phyloP scores from a whole-genome alignment of 2,888 invertebrate genomes.

The Heliconius erato region DNA sequence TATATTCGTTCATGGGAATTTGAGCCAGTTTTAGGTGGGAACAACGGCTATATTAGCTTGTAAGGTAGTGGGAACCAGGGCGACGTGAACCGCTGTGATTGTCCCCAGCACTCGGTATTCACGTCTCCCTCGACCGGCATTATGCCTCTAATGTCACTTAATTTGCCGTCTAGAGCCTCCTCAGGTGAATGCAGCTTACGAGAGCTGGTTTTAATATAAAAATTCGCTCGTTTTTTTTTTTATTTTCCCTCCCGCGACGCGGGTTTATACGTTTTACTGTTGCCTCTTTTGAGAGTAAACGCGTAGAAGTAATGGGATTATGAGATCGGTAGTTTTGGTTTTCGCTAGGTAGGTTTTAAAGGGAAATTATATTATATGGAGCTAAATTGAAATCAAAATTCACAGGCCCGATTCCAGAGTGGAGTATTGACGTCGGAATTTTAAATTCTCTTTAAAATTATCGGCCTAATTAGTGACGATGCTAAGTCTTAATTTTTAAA shows the following conservation, averaged over 20 bases:
- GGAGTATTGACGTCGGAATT: slow-evolving; percentile 42
- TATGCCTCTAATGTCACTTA: slow-evolving; percentile 85
- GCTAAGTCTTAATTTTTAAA: slow-evolving; percentile 14
- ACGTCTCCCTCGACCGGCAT: slow-evolving; percentile 78
- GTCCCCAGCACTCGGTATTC: slow-evolving; percentile 78
- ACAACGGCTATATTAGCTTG: slow-evolving; percentile 51
- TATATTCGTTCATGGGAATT: slow-evolving; percentile 43
- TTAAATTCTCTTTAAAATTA: slow-evolving; percentile 36
- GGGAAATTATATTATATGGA: slow-evolving; percentile 70
- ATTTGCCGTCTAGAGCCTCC: slow-evolving; percentile 84
- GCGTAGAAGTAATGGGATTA: slow-evolving; percentile 81
- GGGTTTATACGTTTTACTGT: slow-evolving; percentile 78
- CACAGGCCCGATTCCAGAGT: slow-evolving; percentile 54
- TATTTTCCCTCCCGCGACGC: slow-evolving; percentile 59
- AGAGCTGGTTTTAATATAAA: slow-evolving; percentile 82
- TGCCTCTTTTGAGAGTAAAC: slow-evolving; percentile 82
- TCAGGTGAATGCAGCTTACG: slow-evolving; percentile 81
- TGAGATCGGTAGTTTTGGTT: slow-evolving; percentile 73
- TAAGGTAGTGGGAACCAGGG: slow-evolving; percentile 36
- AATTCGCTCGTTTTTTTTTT: slow-evolving; percentile 74
- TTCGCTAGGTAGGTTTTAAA: slow-evolving; percentile 62
- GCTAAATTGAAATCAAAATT: slow-evolving; percentile 61
- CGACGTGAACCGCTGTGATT: slow-evolving; percentile 55
- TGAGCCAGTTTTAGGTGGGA: slow-evolving; percentile 44
- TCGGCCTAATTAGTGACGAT: slow-evolving; percentile 40